These are phyloP conservation scores for Agapostemon virescens DNA, from an alignment of 2,888 invertebrate species.

Conservation along the genomic window DNA sequence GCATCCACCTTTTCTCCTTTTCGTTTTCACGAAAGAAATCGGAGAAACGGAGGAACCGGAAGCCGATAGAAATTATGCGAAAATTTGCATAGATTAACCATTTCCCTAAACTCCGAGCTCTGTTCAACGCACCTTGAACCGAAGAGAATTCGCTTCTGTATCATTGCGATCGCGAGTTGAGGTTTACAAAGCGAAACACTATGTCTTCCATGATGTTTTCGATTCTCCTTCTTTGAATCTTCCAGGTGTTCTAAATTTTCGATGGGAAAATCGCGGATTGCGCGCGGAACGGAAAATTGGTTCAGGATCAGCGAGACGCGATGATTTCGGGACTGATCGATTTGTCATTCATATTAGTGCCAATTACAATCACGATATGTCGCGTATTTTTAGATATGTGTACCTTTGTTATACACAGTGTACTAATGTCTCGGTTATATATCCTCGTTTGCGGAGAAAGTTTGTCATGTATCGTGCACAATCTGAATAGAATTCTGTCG, in stretches of 20 bases:
- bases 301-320: not conserved
- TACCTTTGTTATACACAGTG: not conserved
- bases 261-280: not conserved
- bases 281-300: not conserved
- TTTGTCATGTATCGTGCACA: not conserved
- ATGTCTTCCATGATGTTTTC: slow-evolving; percentile 2
- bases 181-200: not conserved
- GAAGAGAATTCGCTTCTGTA: not conserved
- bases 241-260: not conserved
- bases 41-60: not conserved
- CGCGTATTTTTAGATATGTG: not conserved
- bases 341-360: not conserved
- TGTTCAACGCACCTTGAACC: not conserved
- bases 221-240: not conserved
- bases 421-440: not conserved
- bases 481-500: not conserved
- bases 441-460: not conserved
- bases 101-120: not conserved
- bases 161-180: not conserved
- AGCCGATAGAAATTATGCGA: not conserved
- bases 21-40: not conserved
- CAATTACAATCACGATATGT: not conserved
- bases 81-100: not conserved
- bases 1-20: slow-evolving; percentile 12
- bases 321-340: slow-evolving; percentile 5